phyloP scores from a whole-genome alignment of 2,888 invertebrate genomes.

The Axea sp. region DNA sequence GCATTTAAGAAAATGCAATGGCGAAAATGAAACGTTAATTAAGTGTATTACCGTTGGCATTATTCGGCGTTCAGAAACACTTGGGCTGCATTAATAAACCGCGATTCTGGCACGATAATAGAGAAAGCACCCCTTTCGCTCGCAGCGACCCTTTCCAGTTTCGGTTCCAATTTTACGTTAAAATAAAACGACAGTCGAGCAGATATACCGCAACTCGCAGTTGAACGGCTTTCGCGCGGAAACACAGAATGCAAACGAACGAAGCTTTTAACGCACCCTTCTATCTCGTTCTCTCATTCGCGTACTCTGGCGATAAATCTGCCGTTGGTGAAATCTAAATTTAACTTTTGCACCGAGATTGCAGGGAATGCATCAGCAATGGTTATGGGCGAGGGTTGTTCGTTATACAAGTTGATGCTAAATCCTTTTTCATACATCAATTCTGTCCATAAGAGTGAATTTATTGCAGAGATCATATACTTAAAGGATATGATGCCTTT shows the following conservation, averaged over 20 bases:
- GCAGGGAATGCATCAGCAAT: slow-evolving; percentile 22
- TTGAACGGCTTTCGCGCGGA: slow-evolving; percentile 44
- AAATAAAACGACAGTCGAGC: slow-evolving; percentile 69
- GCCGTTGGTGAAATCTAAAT: slow-evolving; percentile 51
- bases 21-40: slow-evolving; percentile 39
- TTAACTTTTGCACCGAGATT: slow-evolving; percentile 46
- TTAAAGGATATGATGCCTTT: slow-evolving; percentile 5
- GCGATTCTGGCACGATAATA: slow-evolving; percentile 50
- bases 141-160: slow-evolving; percentile 55
- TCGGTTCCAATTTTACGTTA: slow-evolving; percentile 73
- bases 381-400: slow-evolving; percentile 9
- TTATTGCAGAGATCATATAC: slow-evolving; percentile 10
- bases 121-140: slow-evolving; percentile 29
- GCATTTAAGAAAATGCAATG: background rate
- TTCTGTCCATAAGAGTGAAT: slow-evolving; percentile 17
- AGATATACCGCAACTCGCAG: slow-evolving; percentile 52
- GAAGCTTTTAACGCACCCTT: slow-evolving; percentile 49
- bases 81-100: slow-evolving; percentile 44
- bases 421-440: background rate
- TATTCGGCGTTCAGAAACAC: slow-evolving; percentile 26
- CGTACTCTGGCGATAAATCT: slow-evolving; percentile 47
- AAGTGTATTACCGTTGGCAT: slow-evolving; percentile 43
- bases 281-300: slow-evolving; percentile 19
- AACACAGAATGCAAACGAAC: slow-evolving; percentile 44
- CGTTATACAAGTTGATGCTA: slow-evolving; percentile 4